Conservation (phyloP, 2,888 invertebrate genomes). For the Acronicta psi region DNA sequence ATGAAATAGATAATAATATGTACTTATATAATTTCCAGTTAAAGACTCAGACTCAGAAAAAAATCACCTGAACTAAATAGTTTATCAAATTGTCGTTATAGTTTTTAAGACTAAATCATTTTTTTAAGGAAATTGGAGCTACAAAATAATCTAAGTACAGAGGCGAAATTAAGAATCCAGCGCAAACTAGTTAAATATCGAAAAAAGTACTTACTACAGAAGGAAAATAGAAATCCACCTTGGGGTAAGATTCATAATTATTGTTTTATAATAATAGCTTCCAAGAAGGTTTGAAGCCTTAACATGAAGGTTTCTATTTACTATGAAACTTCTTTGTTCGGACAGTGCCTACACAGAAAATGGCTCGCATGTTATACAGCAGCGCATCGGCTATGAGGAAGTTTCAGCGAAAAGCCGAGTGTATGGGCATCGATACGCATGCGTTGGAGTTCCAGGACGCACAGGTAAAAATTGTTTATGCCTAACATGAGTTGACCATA, state of each 20-base stretch:
- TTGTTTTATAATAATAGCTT: not conserved
- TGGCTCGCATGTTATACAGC: conserved; percentile 96
- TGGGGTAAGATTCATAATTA: conserved; percentile 92
- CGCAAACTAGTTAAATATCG: conserved; percentile 95
- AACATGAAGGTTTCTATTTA: too few relatives aligned
- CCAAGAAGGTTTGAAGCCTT: too few relatives aligned
- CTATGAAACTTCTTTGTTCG: conserved; percentile 4
- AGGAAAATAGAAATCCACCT: conserved; percentile 92
- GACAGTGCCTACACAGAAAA: conserved; percentile 97
- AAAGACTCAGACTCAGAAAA: too few relatives aligned
- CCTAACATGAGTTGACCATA: too few relatives aligned
- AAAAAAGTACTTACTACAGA: conserved; percentile 93
- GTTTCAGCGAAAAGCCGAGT: conserved; percentile 94
- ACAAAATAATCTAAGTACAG: conserved; percentile 90
- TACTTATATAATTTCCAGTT: too few relatives aligned
- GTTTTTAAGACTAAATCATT: not conserved
- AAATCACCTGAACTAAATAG: too few relatives aligned
- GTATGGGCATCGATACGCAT: conserved; percentile 96
- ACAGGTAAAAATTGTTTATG: too few relatives aligned
- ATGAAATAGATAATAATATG: too few relatives aligned
- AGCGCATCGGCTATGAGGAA: conserved; percentile 96
- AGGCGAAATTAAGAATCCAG: conserved; percentile 93
- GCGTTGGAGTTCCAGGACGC: conserved; percentile 95
- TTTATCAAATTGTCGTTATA: too few relatives aligned
- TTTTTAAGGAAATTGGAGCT: conserved; percentile 86